Evolutionary conservation across 2,888 invertebrate genomes (phyloP), one percentile per base, ranked within the genome.

Genomic region (Petrolisthes cinctipes): DNA sequence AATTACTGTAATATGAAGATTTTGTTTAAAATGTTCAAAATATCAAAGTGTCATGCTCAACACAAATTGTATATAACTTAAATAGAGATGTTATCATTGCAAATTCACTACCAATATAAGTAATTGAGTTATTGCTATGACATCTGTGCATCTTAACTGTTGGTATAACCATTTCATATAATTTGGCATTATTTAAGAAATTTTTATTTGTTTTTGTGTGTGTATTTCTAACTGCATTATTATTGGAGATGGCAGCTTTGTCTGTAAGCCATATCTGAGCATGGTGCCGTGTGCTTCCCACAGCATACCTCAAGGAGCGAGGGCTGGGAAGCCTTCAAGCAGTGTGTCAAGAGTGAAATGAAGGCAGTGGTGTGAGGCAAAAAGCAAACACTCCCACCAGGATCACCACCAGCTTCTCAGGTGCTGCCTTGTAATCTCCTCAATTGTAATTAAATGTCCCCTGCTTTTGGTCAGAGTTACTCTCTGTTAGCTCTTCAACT

Each of bases 281-380:
- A n/a, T 82, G 53, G 17, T 20, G 51, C 17, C n/a, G 11, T 82
- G 66, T 82, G 23, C 82, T 23, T 83, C 83, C 83, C 84, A 86
- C 94, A 98, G 97, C 96, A 97, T 0, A 96, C 95, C 92, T 95
- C 96, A 68, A 96, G 97, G 93, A 96, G 95, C 92, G 97, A 97
- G 93, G 97, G 97, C 56, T 98, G 97, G 97, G 97, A 97, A 91
- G 96, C 97, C 6, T 98, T 98, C 94, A 97, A 97, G 92, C 94
- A 95, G 23, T 98, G 98, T 92, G 95, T 98, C 81, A 97, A 96
- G 92, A 96, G 97, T 92, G 98, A 98, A 94, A 97, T 98, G 96
- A 96, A 96, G 93, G 94, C 95, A 82, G 94, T 95, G 5, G 94
- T 94, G 71, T 95, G 93, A 93, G 61, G 86, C 71, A 56, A 56